Evolutionary conservation across 2,888 invertebrate species (phyloP).

Genomic region (Andrena marginata): DNA sequence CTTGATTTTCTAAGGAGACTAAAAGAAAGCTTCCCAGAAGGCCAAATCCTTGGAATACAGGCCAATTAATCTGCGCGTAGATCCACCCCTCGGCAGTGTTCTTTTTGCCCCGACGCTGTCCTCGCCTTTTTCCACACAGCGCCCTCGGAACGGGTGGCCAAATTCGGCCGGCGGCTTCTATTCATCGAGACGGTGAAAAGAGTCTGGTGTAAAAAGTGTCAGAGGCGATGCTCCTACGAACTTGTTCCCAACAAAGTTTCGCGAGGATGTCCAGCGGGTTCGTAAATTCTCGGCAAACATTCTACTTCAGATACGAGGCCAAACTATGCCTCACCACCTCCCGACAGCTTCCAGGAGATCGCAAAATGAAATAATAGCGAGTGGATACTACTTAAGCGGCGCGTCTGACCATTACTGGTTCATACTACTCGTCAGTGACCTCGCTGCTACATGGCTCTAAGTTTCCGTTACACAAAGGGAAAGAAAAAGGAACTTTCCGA

Average conservation of each 20-base stretch:
- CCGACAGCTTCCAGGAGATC: background rate
- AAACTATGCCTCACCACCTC: background rate
- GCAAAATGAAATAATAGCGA: background rate
- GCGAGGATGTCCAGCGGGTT: slow-evolving; percentile 29
- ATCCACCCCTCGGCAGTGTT: slow-evolving; percentile 7
- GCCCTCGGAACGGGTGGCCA: slow-evolving; percentile 7
- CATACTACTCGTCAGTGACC: too few species aligned
- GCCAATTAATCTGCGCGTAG: slow-evolving; percentile 32
- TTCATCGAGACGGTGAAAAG: slow-evolving; percentile 20
- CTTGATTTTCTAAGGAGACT: background rate
- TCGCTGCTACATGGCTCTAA: too few species aligned
- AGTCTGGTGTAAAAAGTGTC: slow-evolving; percentile 17
- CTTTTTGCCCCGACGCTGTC: background rate
- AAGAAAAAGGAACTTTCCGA: background rate
- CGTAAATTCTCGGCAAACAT: slow-evolving; percentile 6
- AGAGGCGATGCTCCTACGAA: background rate
- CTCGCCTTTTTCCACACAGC: background rate
- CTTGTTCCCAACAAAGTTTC: slow-evolving; percentile 35
- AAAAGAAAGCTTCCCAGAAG: slow-evolving; percentile 3
- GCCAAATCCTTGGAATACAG: background rate
- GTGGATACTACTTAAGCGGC: background rate
- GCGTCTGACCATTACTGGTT: too few species aligned
- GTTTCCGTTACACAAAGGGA: background rate
- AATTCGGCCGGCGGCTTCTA: slow-evolving; percentile 17
- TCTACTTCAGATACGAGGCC: background rate